Conservation (phyloP, 2,113 vertebrate genomes). For the Chionis minor region DNA sequence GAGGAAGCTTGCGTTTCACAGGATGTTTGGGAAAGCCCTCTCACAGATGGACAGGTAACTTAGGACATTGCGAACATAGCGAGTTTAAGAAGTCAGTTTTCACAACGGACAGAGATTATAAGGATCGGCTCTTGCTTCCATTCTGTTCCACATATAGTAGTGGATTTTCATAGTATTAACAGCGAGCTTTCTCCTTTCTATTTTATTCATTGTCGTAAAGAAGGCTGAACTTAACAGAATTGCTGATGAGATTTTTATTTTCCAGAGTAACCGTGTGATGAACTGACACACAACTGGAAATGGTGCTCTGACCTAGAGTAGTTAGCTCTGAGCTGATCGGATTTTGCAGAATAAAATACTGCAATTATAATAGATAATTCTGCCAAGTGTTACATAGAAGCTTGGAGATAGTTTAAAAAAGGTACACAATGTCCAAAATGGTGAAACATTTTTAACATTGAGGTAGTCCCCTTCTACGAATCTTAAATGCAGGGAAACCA, state of each 20-base stretch:
- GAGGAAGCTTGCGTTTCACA: background rate
- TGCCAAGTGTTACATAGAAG: background rate
- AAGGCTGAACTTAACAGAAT: background rate
- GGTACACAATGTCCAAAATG: accelerated
- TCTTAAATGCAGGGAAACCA: background rate
- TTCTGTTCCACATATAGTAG: background rate
- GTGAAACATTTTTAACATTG: background rate
- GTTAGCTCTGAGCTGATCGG: background rate
- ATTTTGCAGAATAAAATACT: background rate
- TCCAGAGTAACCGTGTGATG: background rate
- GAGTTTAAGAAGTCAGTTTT: background rate
- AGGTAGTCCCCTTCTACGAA: background rate
- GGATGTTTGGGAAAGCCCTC: background rate
- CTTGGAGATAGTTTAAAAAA: background rate
- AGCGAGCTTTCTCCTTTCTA: background rate
- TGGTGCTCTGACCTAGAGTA: background rate
- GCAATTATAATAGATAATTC: background rate
- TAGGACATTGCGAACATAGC: background rate
- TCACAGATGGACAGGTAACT: background rate
- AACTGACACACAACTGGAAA: background rate
- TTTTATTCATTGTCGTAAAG: background rate
- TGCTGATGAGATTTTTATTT: background rate
- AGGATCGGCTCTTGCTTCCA: background rate
- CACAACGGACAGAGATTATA: background rate
- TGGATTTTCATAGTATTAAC: background rate